Conservation (phyloP, 2,888 invertebrate genomes). For the Apantesis nais region DNA sequence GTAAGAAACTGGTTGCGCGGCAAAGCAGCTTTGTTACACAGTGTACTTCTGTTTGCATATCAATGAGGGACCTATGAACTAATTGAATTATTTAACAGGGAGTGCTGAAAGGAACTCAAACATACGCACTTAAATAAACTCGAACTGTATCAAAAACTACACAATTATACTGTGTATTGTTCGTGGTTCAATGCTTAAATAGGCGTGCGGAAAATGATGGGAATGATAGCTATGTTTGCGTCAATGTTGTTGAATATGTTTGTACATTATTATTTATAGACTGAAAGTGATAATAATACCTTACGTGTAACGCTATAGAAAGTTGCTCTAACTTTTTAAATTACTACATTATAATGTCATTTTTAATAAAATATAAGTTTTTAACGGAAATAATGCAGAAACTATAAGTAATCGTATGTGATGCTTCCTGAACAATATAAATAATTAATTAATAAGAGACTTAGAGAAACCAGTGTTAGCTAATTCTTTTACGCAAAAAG, state of each 20-base stretch:
- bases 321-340: too few relatives aligned
- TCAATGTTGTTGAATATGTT: not conserved
- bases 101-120: conserved; percentile 58
- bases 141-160: not conserved
- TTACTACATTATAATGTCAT: too few relatives aligned
- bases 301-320: too few relatives aligned
- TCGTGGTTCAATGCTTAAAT: not conserved
- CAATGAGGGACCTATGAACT: conserved; percentile 74
- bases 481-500: too few relatives aligned
- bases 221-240: not conserved
- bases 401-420: too few relatives aligned
- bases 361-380: too few relatives aligned
- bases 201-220: not conserved
- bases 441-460: too few relatives aligned
- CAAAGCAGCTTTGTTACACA: conserved; percentile 11
- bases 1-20: conserved; percentile 27
- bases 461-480: too few relatives aligned
- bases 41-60: conserved; percentile 52
- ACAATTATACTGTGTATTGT: not conserved
- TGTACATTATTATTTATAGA: not conserved
- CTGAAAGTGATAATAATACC: not conserved
- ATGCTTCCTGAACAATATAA: too few relatives aligned
- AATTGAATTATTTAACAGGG: conserved; percentile 69
- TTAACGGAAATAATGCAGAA: too few relatives aligned
- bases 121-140: not conserved